These are phyloP conservation scores for Trypoxylon attenuatum DNA, from an alignment of 2,888 invertebrate genomes.

Conservation along the genomic window DNA sequence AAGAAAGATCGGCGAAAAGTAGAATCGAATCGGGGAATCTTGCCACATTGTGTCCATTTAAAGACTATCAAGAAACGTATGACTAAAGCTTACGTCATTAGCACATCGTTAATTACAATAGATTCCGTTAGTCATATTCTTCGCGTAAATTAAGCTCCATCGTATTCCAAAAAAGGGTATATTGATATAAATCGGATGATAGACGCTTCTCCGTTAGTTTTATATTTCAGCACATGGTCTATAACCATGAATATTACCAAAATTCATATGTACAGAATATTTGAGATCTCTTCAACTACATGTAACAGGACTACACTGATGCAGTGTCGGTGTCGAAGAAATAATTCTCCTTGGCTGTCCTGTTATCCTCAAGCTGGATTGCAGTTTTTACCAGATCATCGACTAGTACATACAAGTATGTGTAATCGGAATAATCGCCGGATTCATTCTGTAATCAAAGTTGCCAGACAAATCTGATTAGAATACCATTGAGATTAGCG, in stretches of 20 bases:
- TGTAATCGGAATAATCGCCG: slow-evolving; percentile 86
- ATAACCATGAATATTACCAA: no score
- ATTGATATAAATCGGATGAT: no score
- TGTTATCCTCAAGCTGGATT: slow-evolving; percentile 87
- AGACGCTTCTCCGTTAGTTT: no score
- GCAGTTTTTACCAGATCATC: slow-evolving; percentile 85
- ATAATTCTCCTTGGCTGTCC: slow-evolving; percentile 58
- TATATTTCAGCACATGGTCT: no score
- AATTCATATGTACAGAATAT: no score
- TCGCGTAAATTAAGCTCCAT: neutral
- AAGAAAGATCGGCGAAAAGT: no score
- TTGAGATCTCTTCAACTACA: no score
- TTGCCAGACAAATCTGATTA: no score
- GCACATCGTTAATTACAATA: neutral
- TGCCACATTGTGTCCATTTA: neutral
- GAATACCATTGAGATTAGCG: no score
- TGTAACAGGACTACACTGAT: no score
- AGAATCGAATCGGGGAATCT: neutral
- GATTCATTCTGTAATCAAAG: slow-evolving; percentile 81
- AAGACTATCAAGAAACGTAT: neutral
- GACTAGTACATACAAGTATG: slow-evolving; percentile 88
- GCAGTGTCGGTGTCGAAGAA: neutral
- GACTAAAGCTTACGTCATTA: neutral
- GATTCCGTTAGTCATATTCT: neutral
- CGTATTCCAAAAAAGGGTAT: no score